Base-by-base conservation (phyloP, 2,113 vertebrate genomes). In the Seriola rivoliana region DNA sequence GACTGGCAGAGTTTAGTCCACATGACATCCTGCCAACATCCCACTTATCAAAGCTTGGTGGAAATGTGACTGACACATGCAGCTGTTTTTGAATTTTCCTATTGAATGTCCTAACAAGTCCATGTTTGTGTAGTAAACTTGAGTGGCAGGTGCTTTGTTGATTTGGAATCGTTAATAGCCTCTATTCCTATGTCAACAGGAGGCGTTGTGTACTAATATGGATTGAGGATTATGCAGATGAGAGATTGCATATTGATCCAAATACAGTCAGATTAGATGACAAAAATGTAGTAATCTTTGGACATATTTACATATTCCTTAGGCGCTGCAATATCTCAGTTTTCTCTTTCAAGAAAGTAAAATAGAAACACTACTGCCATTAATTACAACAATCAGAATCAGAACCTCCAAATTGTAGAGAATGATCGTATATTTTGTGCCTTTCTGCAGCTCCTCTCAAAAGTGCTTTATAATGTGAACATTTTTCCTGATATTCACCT, bases 171-270 rank as follows among this genome's bases (percentile, higher is more conserved):
- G 8, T 57, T 69, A 34, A 64, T 55, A 32, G 32, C 48, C 23
- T 86, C 19, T 11, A n/a, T 84, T 32, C 68, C 64, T 72, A 0
- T 81, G 75, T 85, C 71, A 84, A 78, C 82, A 85, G 64, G 23
- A 73, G 36, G n/a, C 1, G 9, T 25, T 84, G 52, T 82, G 59
- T 78, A 55, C 57, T 60, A 48, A 40, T 71, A 67, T 84, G 42
- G 75, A 80, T 75, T 36, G 46, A 71, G 71, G 78, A 80, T 87
- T 81, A 86, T 80, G 82, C 40, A 82, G 63, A 87, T 69, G 29
- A 71, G 75, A 67, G 11, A 50, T 71, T 34, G 19, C 32, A 60
- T 80, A 85, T 84, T 64, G 82, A 85, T 87, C 80, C 40, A 38
- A 55, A 63, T 71, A 69, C 36, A 54, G n/a, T 85, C 46, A 64